Evolutionary conservation across 2,888 invertebrate genomes (phyloP), one percentile per base, ranked within the genome.

Genomic region (Alsophila aescularia): DNA sequence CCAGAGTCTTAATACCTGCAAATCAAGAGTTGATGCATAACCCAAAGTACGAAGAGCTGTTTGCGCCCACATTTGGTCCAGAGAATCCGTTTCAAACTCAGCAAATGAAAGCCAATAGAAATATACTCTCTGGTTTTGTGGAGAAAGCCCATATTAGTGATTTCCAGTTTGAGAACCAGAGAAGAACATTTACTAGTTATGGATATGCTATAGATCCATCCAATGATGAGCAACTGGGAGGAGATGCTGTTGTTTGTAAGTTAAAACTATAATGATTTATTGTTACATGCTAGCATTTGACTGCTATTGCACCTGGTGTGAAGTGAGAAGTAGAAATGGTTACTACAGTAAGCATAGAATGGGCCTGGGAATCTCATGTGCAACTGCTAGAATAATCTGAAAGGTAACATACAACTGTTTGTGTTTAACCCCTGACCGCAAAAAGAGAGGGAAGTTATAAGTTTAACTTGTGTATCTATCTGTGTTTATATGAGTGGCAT

Each of bases 141-240:
- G 99, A 99, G 78, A 95, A 96, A 62, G 98, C 99, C 0, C 98
- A 99, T 81, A 95, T 99, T 43, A 99, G 96, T 85, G 96, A 97
- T 70, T 99, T 99, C 85, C 97, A 98, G 73, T 99, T 99, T 93
- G 99, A 99, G 84, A 98, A 97, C 80, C 98, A 99, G 79, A 93
- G 99, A 52, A 90, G 98, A 71, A 99, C 98, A 13, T 99, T 99
- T 81, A 95, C 96, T 31, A 98, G 98, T 78, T 98, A 96, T 77
- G 98, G 98, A 2, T 98, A 97, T 90, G 99, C 99, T 0, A 82
- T 98, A 58, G 99, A 99, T 90, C 99, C 99, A 0, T 96, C 98
- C 0, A 96, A 96, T 68, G 88, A 79, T 32, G 92, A 90, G 37
- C 71, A 69, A 0, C 79, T 75, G 0, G 85, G 85, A 55, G 92